Base-by-base conservation (phyloP, 2,797 vertebrate species). In the Mallotus villosus region DNA sequence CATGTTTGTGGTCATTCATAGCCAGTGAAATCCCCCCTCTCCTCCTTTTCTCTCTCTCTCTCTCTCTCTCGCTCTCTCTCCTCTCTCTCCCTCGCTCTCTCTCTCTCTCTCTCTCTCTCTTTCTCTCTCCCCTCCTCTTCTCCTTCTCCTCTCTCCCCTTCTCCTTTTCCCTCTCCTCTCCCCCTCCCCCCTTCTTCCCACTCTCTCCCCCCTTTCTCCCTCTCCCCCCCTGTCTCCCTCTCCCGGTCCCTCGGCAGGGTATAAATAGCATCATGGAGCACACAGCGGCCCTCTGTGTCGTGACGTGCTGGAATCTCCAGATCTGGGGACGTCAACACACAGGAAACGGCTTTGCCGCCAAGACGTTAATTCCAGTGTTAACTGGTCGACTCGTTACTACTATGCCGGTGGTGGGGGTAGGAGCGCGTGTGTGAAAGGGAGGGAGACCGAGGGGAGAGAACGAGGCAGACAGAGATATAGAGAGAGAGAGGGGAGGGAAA, bases 291-390 rank as follows among this genome's bases (percentile, higher is more conserved):
- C 57, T 85, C 87, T 90, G 88, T 91, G 82, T 78, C 73, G 75
- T 21, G 58, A 60, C 16, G 29, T 73, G 81, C 73, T 81, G 84
- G 88, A 86, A 86, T 88, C 83, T 86, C 82, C 80, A 79, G 83
- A 86, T 70, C 84, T 86, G 88, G 85, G 88, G 84, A 85, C 78
- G 64, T 81, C 61, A 82, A 81, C 81, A 76, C 86, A 85, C 89
- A 92, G 91, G 91, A 93, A 93, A 87, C 81, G 81, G 75, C 81
- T 90, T 81, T 82, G 80, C 85, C 78, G 81, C 88, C 87, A 83
- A 78, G 78, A 76, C 5, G 68, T 87, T 86, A 84, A 88, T 85
- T 78, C 81, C 82, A 82, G 85, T 84, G 81, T 86, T 7, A 85
- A 80, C 70, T 70, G 81, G 80, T 78, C 78, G 81, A 77, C 83